Percentiles rank a stretch among this genome's conserved stretches.
Conservation (phyloP, 1,140 invertebrate species). For the Marisa cornuarietis region DNA sequence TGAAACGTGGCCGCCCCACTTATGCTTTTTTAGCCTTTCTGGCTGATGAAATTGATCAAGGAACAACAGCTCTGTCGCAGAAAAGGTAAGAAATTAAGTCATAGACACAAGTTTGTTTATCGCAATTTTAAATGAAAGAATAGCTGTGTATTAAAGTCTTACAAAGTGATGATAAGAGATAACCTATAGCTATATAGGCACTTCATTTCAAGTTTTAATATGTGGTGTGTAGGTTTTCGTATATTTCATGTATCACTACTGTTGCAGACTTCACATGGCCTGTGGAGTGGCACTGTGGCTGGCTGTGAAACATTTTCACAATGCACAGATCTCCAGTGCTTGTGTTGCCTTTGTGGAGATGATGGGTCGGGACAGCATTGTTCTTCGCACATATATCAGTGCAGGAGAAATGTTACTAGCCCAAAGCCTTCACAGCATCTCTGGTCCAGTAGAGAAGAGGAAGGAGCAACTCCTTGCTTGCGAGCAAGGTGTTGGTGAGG, state of each 20-base stretch:
- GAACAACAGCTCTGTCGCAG: slow-evolving; percentile 34
- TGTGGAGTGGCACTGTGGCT: slow-evolving; percentile 58
- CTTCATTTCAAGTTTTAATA: background rate
- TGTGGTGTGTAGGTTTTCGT: background rate
- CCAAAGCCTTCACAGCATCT: slow-evolving; percentile 38
- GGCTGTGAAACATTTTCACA: slow-evolving; percentile 59
- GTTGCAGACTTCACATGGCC: slow-evolving; percentile 45
- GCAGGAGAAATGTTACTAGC: slow-evolving; percentile 44
- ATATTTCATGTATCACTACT: background rate
- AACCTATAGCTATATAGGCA: background rate
- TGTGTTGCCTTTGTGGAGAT: slow-evolving; percentile 65
- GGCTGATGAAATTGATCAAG: slow-evolving; percentile 48
- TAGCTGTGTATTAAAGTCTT: too few species aligned
- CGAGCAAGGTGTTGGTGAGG: slow-evolving; percentile 50
- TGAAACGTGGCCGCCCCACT: slow-evolving; percentile 63
- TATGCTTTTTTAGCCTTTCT: slow-evolving; percentile 64
- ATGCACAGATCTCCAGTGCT: slow-evolving; percentile 51
- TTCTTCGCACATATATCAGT: slow-evolving; percentile 56
- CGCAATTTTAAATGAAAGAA: background rate
- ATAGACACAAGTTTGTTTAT: background rate
- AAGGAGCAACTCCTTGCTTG: slow-evolving; percentile 41
- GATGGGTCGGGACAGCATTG: slow-evolving; percentile 59
- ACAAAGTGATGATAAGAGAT: too few species aligned
- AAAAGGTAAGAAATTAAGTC: slow-evolving; percentile 39
- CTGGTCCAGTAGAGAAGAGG: slow-evolving; percentile 39